Percentiles rank a stretch among this genome's conserved stretches.
Evolutionary conservation across 2,888 invertebrate species (phyloP).

Genomic region (Campoplex capitator): DNA sequence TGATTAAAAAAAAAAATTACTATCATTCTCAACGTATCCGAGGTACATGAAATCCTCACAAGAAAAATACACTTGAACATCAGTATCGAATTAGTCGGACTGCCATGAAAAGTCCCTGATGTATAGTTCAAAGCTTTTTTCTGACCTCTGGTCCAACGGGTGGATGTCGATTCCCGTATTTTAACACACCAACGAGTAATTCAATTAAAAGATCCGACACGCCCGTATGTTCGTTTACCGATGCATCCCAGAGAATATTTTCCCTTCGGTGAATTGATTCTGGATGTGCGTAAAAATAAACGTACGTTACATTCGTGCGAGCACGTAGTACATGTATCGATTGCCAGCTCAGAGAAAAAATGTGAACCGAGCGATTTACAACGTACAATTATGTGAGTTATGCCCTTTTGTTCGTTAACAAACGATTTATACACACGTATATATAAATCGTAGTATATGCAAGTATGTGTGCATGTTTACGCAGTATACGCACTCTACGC

Average conservation of each 20-base stretch:
- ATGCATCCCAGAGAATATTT: conserved; percentile 44
- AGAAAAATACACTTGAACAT: not conserved
- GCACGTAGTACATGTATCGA: conserved; percentile 6
- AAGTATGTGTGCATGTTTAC: not conserved
- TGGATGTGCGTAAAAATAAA: conserved; percentile 30
- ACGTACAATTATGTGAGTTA: not conserved
- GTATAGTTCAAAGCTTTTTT: conserved; percentile 16
- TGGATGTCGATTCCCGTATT: conserved; percentile 31
- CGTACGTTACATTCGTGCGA: conserved; percentile 34
- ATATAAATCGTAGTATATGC: not conserved
- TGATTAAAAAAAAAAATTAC: not conserved
- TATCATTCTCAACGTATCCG: not conserved
- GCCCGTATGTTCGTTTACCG: conserved; percentile 40
- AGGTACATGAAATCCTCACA: not conserved
- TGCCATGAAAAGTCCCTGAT: not conserved
- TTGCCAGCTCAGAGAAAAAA: not conserved
- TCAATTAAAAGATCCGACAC: conserved; percentile 62
- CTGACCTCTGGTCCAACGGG: conserved; percentile 12
- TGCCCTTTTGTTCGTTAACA: conserved; percentile 17
- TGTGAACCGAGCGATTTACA: conserved; percentile 7
- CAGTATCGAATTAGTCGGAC: not conserved
- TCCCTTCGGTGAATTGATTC: conserved; percentile 16
- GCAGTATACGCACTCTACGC: not conserved
- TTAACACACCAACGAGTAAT: conserved; percentile 54
- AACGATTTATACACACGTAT: not conserved